Conservation (phyloP, 2,888 invertebrate species). For the Mythimna vitellina region DNA sequence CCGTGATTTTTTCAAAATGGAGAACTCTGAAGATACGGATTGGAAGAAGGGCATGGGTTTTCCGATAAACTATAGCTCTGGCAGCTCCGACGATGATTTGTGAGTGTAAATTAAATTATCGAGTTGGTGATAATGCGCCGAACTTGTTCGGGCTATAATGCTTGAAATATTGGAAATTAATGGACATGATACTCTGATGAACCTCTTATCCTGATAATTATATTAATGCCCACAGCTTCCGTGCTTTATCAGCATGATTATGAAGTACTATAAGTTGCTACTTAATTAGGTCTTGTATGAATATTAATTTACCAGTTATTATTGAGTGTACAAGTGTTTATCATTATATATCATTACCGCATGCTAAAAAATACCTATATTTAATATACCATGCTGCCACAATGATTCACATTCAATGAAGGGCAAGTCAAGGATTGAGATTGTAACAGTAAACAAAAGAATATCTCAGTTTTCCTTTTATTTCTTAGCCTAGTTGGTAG, state of each 20-base stretch:
- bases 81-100: slow-evolving; percentile 88
- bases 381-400: not conserved
- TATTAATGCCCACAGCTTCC: not conserved
- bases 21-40: slow-evolving; percentile 81
- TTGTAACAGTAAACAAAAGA: slow-evolving; percentile 10
- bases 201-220: slow-evolving; percentile 5
- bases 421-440: slow-evolving; percentile 22
- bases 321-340: slow-evolving; percentile 14
- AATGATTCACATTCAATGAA: slow-evolving; percentile 32
- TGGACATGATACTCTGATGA: not conserved
- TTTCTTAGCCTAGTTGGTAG: not conserved
- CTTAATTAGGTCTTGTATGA: not conserved
- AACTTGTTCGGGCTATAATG: slow-evolving; percentile 5
- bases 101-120: slow-evolving; percentile 74
- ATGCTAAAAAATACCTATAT: not conserved
- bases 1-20: slow-evolving; percentile 74
- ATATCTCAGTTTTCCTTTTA: slow-evolving; percentile 21
- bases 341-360: not conserved
- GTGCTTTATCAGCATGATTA: not conserved
- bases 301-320: slow-evolving; percentile 15
- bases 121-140: slow-evolving; percentile 20
- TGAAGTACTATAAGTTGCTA: slow-evolving; percentile 5
- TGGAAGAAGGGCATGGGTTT: slow-evolving; percentile 89
- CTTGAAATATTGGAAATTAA: slow-evolving; percentile 1
- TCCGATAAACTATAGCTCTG: slow-evolving; percentile 87